Base-by-base conservation (phyloP, 1,140 invertebrate species). In the Drosophila littoralis region DNA sequence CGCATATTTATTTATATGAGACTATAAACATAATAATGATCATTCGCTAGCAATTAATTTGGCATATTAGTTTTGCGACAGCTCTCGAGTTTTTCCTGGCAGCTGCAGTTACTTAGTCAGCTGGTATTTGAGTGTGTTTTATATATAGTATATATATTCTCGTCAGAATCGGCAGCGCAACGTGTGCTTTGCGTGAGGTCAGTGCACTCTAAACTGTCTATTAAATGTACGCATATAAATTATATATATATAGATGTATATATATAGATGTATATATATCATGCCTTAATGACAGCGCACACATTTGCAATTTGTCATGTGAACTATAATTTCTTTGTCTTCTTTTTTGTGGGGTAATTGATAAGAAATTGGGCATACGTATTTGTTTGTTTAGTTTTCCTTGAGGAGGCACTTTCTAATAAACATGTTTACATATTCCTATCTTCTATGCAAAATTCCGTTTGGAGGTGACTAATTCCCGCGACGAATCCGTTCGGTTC, bases 61-160 rank as follows among this genome's bases (percentile, higher is more conserved):
- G 79, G 57, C 70, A 57, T 67, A 7, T 54, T 75, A 79, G 67
- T 73, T 84, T 61, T 48, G 51, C 46, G 72, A 60, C 75, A 52
- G 45, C 59, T 84, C 81, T 85, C 81, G 77, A 81, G 81, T 81
- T 77, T 81, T 82, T 81, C 79, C 78, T 81, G 79, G 79, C 79
- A 81, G 40, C 48, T 55, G 10, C 15, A 10, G 35, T 3, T 9
- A 59, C 38, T 66, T 7, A 43, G 13, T 75, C 75, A 38, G 10
- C 9, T 28, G 22, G 4, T 38, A 38, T 38, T 9, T 38, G 10
- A 38, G 10, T 38, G 10, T 38, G 7, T 38, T 33, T 5, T 52
- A 3, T 35, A 17, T 54, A 54, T 73, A 58, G 45, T 66, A 33
- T 5, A 40, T 2, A 8, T 46, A 54, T 46, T 45, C 54, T 46